Conservation (phyloP, 35 echinoderm and acorn worm genomes). For the Strongylocentrotus purpuratus region DNA sequence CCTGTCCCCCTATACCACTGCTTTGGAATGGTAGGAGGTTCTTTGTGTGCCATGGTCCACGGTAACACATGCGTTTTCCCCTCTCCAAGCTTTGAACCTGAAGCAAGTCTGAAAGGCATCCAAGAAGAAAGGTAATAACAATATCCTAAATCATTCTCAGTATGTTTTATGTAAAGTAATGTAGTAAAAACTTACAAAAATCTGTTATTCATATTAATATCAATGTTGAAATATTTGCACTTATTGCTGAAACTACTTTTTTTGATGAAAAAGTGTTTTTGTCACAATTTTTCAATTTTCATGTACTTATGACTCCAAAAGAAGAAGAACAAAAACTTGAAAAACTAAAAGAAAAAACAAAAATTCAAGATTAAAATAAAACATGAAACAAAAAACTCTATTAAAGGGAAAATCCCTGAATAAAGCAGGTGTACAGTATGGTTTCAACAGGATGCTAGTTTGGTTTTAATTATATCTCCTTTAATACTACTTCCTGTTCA, state of each 20-base stretch:
- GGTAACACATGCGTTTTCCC: constrained; percentile 71
- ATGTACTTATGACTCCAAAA: too few relatives aligned
- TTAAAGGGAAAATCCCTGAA: neutral
- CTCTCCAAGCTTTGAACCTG: constrained; percentile 75
- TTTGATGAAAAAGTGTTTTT: too few relatives aligned
- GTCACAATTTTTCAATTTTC: too few relatives aligned
- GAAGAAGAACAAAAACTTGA: too few relatives aligned
- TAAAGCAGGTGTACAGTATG: neutral
- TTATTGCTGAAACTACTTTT: too few relatives aligned
- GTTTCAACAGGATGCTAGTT: neutral
- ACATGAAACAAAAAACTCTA: neutral
- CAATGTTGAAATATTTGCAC: too few relatives aligned
- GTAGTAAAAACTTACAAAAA: too few relatives aligned
- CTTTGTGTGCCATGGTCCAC: constrained; percentile 55
- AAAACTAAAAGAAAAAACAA: too few relatives aligned
- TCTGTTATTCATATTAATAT: too few relatives aligned
- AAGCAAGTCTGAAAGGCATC: constrained; percentile 68
- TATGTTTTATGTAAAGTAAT: too few relatives aligned
- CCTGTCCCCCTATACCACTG: constrained; percentile 87
- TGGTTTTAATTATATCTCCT: neutral
- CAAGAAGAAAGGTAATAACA: constrained; percentile 58
- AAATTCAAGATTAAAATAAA: too few relatives aligned
- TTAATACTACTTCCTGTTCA: neutral
- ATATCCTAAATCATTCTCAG: too few relatives aligned
- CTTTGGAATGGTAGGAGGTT: constrained; percentile 81